Evolutionary conservation across 2,113 vertebrate genomes (phyloP), one percentile per base, ranked within the genome.

Genomic region (Bufo bufo): DNA sequence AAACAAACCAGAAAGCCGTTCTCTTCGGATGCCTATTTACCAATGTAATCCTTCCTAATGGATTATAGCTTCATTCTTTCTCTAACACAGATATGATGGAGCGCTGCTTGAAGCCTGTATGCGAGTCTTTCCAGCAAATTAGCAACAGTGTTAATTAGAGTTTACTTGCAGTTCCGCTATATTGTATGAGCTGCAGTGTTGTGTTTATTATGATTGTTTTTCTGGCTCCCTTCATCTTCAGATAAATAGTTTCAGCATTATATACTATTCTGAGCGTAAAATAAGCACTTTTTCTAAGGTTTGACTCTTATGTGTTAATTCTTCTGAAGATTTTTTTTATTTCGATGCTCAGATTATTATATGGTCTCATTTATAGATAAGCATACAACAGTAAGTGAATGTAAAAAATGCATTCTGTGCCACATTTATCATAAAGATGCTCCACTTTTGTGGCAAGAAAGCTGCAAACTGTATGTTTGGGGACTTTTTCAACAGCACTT

Each of bases 141-240:
- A 95, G 92, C 91, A 93, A 92, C 94, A 94, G 94, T 93, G 94
- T 91, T 95, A 94, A 95, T 96, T 96, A 95, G 93, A 94, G 93
- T 95, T 96, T 95, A 94, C 92, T 94, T 93, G 92, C 9, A 93
- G 91, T 89, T 87, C 90, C 91, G 89, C 92, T 94, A 92, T 89
- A 90, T 91, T 91, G 84, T 91, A 91, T 85, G 90, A 90, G 88
- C 91, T 94, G 85, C 88, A 92, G 90, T 91, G 90, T 90, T 93
- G 90, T 93, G 89, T 91, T 93, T 93, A 91, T 92, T 93, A 91
- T 3, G 85, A 93, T 91, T 95, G 92, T 88, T 91, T 93, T 93
- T 94, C 93, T 93, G 93, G 92, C 92, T 92, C 90, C 90, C 88
- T 92, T 94, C 91, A 90, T 93, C 89, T 86, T 93, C 91, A 89